These are phyloP conservation scores for Labeo calbasu DNA, from an alignment of 2,797 vertebrate species.

Conservation along the genomic window DNA sequence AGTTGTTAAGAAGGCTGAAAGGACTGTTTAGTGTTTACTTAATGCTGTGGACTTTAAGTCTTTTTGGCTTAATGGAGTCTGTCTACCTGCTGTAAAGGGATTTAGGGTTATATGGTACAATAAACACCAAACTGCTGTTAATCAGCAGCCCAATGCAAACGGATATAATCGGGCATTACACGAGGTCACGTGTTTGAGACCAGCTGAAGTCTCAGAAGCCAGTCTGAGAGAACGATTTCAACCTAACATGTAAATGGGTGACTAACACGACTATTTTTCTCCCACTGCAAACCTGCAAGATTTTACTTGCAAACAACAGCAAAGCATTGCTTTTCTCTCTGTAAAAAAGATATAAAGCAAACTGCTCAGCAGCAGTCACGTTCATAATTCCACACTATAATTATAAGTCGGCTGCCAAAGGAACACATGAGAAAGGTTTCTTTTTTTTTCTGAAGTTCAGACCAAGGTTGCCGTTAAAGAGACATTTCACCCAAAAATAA, in stretches of 20 bases:
- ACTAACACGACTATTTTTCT: background rate
- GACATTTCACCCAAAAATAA: conserved; percentile 15
- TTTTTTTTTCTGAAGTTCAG: conserved; percentile 17
- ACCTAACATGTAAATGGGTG: background rate
- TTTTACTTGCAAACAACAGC: conserved; percentile 21
- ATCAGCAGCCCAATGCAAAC: conserved; percentile 26
- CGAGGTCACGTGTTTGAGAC: conserved; percentile 3
- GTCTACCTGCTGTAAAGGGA: conserved; percentile 24
- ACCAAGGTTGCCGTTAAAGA: background rate
- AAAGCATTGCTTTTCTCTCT: background rate
- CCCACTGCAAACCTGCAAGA: background rate
- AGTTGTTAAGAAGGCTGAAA: background rate
- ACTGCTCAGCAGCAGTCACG: background rate
- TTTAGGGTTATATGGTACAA: conserved; percentile 13
- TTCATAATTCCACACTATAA: conserved; percentile 25
- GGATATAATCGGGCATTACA: background rate
- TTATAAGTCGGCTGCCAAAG: conserved; percentile 3
- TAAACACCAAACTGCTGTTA: conserved; percentile 35
- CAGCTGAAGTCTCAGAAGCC: background rate
- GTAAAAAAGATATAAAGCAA: background rate
- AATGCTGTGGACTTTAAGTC: conserved; percentile 18
- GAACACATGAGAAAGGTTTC: conserved; percentile 1
- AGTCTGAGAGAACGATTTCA: background rate
- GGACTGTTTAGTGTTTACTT: background rate
- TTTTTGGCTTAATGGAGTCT: conserved; percentile 9